A percentile compares a stretch with the other conserved stretches of the same genome.
Evolutionary conservation across 2,113 vertebrate genomes (phyloP).

Genomic region (Pteronura brasiliensis): DNA sequence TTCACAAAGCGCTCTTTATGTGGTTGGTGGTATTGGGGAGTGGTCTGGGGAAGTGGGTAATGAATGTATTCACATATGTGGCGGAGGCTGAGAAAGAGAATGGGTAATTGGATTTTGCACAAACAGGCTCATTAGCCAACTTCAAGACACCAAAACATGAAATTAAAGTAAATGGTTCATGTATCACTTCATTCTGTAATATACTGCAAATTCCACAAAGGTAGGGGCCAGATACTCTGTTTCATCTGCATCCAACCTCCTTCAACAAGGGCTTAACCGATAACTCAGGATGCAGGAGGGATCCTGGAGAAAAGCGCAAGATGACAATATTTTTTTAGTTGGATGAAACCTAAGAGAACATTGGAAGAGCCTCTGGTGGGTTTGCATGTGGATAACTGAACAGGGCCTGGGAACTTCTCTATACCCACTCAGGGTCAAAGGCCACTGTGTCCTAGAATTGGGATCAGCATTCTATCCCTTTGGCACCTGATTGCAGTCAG

Average conservation of each 20-base stretch:
- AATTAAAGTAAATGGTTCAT: conserved; percentile 38
- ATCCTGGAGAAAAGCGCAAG: neutral
- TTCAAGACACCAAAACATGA: conserved; percentile 60
- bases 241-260: neutral
- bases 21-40: conserved; percentile 5
- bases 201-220: conserved; percentile 11
- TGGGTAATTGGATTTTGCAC: conserved; percentile 65
- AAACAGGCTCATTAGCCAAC: conserved; percentile 60
- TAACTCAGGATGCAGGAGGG: neutral
- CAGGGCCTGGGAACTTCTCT: neutral
- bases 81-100: conserved; percentile 58
- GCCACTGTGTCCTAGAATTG: neutral
- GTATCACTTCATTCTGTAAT: conserved; percentile 14
- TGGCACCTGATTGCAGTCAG: neutral
- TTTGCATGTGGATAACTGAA: neutral
- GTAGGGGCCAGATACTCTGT: neutral
- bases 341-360: neutral
- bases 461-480: neutral
- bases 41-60: conserved; percentile 35
- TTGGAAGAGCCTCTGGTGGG: neutral
- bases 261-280: neutral
- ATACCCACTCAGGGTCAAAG: neutral
- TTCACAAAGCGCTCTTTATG: conserved; percentile 56
- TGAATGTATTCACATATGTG: conserved; percentile 36
- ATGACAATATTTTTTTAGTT: neutral